Conservation (phyloP, 1,140 invertebrate genomes). For the Nomia melanderi region DNA sequence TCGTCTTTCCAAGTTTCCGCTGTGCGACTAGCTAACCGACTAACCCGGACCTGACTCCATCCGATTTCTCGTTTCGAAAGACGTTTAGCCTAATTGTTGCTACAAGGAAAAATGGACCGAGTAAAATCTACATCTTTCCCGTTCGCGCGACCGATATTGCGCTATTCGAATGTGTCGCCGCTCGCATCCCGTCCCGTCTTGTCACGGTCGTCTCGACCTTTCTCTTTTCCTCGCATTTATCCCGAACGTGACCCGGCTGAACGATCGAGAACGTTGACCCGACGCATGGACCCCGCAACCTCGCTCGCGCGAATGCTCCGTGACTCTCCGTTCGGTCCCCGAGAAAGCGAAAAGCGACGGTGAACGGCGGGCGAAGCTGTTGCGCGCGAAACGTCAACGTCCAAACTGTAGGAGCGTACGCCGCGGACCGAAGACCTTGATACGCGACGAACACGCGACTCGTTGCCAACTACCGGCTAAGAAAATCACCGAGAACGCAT, state of each 20-base stretch:
- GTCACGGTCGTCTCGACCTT: constrained; percentile 47
- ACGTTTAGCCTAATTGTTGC: too few species aligned
- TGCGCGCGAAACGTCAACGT: too few species aligned
- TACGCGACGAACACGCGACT: too few species aligned
- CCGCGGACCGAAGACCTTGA: neutral
- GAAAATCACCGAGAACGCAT: neutral
- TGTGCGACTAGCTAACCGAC: too few species aligned
- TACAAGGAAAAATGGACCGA: too few species aligned
- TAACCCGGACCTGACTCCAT: too few species aligned
- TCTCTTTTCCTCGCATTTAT: constrained; percentile 34
- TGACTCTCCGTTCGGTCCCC: constrained; percentile 4
- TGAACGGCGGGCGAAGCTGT: too few species aligned
- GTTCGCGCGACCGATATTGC: too few species aligned
- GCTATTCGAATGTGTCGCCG: neutral
- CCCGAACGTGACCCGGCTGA: constrained; percentile 52
- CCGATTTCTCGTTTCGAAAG: too few species aligned
- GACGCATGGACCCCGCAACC: constrained; percentile 33
- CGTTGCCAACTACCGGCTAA: neutral
- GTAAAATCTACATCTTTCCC: too few species aligned
- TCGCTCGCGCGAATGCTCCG: constrained; percentile 2
- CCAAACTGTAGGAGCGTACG: too few species aligned
- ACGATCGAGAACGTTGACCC: constrained; percentile 53
- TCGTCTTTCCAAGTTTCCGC: too few species aligned
- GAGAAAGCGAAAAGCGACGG: neutral
- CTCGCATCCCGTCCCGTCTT: neutral